Evolutionary conservation across 2,113 vertebrate genomes (phyloP).

Genomic region (Chloropsis hardwickii): DNA sequence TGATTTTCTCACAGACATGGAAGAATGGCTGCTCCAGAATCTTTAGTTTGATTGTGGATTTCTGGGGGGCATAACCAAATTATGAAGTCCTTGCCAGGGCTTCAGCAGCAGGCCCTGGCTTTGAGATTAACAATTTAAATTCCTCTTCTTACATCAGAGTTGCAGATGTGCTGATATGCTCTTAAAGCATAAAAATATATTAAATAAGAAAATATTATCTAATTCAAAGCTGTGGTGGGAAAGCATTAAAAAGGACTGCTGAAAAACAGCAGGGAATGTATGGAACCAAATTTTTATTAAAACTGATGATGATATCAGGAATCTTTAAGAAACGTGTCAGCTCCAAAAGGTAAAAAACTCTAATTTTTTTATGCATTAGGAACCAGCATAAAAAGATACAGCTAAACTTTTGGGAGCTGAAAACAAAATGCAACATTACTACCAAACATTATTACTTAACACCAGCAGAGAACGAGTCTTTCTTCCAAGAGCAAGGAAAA

Average conservation of each 20-base stretch:
- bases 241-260: background rate
- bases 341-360: rapidly evolving
- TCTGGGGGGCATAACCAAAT: background rate
- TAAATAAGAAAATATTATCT: background rate
- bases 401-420: background rate
- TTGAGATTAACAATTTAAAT: background rate
- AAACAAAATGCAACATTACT: background rate
- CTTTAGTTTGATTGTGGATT: background rate
- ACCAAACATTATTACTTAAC: background rate
- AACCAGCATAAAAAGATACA: background rate
- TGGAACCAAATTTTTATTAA: background rate
- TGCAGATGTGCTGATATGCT: background rate
- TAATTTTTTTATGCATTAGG: background rate
- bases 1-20: background rate
- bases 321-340: background rate
- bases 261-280: background rate
- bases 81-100: background rate
- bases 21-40: background rate
- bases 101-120: background rate
- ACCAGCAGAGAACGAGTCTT: background rate
- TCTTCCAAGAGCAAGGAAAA: background rate
- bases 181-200: background rate
- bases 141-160: background rate
- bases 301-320: background rate
- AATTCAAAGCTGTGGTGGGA: background rate